phyloP scores from a whole-genome alignment of 1,140 invertebrate species.

The Homarus americanus region DNA sequence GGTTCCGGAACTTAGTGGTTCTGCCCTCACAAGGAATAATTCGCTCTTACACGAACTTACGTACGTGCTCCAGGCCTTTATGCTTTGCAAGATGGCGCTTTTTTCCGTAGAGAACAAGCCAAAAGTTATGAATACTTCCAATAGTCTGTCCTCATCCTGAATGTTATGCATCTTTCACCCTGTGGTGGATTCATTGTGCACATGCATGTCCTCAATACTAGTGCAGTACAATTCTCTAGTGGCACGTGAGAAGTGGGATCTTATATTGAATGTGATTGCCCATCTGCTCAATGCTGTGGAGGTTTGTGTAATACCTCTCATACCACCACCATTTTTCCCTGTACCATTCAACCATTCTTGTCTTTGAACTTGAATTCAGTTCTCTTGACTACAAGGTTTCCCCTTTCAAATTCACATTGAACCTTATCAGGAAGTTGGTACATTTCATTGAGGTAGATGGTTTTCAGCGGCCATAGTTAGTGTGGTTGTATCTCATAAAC shows the following conservation, averaged over 20 bases:
- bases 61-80: no score
- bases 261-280: background rate
- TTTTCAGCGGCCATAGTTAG: constrained; percentile 15
- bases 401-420: background rate
- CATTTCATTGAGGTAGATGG: constrained; percentile 28
- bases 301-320: constrained; percentile 11
- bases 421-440: background rate
- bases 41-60: no score
- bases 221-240: background rate
- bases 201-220: background rate
- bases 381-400: constrained; percentile 20
- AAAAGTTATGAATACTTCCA: no score
- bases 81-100: no score
- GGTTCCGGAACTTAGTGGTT: no score
- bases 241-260: background rate
- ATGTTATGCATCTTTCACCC: background rate
- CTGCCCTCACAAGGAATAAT: no score
- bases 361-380: background rate
- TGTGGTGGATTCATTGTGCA: constrained; percentile 5
- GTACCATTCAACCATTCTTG: constrained; percentile 6
- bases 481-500: constrained; percentile 24
- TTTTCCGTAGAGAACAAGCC: no score
- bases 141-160: no score
- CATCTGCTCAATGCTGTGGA: constrained; percentile 17
- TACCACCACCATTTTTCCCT: constrained; percentile 10